These are phyloP conservation scores for Rutilus rutilus DNA, from an alignment of 2,113 vertebrate genomes.

Conservation along the genomic window DNA sequence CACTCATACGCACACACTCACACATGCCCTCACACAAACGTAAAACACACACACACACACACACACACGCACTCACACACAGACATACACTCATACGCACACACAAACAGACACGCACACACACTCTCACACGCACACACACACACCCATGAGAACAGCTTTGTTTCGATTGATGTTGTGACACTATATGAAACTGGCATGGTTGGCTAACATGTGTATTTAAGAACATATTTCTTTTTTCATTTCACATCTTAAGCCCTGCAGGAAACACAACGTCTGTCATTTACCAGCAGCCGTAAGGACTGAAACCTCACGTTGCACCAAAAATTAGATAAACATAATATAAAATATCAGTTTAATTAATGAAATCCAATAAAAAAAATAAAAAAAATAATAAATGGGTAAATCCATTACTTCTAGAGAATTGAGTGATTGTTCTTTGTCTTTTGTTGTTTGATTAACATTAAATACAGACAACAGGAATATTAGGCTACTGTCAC, in stretches of 20 bases:
- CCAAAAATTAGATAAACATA: neutral
- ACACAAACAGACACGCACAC: no score
- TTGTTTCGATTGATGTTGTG: neutral
- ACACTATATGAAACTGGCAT: slow-evolving; percentile 2
- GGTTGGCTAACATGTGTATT: neutral
- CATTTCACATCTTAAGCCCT: neutral
- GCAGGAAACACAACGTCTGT: neutral
- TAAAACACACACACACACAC: no score
- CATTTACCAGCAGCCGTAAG: neutral
- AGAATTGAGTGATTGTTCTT: no score
- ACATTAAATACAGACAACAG: no score
- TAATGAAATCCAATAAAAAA: neutral
- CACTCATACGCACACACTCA: neutral
- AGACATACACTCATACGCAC: no score
- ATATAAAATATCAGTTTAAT: neutral
- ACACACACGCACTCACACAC: neutral
- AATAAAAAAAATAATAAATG: no score
- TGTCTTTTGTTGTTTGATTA: no score
- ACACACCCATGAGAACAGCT: neutral
- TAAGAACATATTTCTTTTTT: neutral
- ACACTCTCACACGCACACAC: neutral
- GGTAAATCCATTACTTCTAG: neutral
- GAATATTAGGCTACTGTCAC: no score
- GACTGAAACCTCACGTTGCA: neutral
- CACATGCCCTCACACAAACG: no score